Percentiles rank a stretch among this genome's conserved stretches.
Evolutionary conservation across 2,113 vertebrate species (phyloP).

Genomic region (Periophthalmodon schlosseri): DNA sequence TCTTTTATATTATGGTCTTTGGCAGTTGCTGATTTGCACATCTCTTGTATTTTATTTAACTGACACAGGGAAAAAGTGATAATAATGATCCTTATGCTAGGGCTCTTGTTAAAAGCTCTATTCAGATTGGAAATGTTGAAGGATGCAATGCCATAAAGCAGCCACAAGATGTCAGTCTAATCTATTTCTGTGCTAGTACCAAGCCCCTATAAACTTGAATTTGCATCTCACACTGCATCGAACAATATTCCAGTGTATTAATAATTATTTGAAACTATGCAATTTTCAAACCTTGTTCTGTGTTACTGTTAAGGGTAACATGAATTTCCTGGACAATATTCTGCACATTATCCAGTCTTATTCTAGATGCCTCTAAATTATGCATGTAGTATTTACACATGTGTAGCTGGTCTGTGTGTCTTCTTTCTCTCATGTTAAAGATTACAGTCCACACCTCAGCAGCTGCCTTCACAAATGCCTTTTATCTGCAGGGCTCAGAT

Average conservation of each 20-base stretch:
- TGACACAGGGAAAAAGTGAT: too few species aligned
- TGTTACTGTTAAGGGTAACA: neutral
- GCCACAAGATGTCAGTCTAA: neutral
- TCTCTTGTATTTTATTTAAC: too few species aligned
- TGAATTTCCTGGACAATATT: neutral
- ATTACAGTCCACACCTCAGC: slow-evolving; percentile 46
- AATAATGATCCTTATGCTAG: too few species aligned
- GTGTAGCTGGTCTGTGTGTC: slow-evolving; percentile 21
- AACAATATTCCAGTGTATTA: too few species aligned
- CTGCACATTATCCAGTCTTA: neutral
- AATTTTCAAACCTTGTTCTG: neutral
- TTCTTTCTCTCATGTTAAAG: slow-evolving; percentile 47
- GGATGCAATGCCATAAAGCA: neutral
- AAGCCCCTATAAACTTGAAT: neutral
- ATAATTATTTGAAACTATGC: neutral
- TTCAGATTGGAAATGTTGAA: neutral
- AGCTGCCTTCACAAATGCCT: slow-evolving; percentile 64
- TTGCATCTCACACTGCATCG: too few species aligned
- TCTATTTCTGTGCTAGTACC: neutral
- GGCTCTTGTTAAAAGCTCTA: too few species aligned
- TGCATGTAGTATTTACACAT: slow-evolving; percentile 31
- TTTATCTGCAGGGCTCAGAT: slow-evolving; percentile 65
- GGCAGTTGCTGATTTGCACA: too few species aligned
- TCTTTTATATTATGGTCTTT: too few species aligned
- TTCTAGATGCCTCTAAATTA: slow-evolving; percentile 3